These are phyloP conservation scores for Euphonia xanthogaster DNA, from an alignment of 2,797 vertebrate genomes.

Conservation along the genomic window DNA sequence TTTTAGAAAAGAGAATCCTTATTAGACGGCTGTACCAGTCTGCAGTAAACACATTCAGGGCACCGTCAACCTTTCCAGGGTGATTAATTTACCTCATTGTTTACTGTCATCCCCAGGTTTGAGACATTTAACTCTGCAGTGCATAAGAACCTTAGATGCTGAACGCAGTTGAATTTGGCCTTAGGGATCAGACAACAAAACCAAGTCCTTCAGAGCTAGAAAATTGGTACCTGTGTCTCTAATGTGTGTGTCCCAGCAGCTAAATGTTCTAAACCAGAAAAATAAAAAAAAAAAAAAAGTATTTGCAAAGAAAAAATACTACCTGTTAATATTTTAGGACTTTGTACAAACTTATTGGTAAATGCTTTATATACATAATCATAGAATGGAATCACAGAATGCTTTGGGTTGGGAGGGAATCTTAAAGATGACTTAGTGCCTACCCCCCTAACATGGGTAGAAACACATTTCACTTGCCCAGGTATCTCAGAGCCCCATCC, in stretches of 20 bases:
- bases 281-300: too few relatives aligned
- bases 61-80: neutral
- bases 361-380: neutral
- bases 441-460: rapidly evolving
- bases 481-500: neutral
- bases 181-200: neutral
- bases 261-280: neutral
- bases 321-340: neutral
- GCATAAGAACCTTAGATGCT: neutral
- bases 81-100: neutral
- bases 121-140: neutral
- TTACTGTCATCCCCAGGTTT: neutral
- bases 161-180: neutral
- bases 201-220: neutral
- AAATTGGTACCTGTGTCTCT: neutral
- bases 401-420: neutral
- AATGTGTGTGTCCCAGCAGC: neutral
- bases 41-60: neutral
- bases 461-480: neutral
- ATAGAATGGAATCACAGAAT: neutral
- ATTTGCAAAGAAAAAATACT: neutral
- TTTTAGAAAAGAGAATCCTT: neutral
- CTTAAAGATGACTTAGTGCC: neutral
- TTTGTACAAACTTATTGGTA: neutral
- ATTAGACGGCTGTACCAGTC: neutral